These are phyloP conservation scores for Drosophila setosimentum DNA, from an alignment of 2,888 invertebrate species.

Conservation along the genomic window DNA sequence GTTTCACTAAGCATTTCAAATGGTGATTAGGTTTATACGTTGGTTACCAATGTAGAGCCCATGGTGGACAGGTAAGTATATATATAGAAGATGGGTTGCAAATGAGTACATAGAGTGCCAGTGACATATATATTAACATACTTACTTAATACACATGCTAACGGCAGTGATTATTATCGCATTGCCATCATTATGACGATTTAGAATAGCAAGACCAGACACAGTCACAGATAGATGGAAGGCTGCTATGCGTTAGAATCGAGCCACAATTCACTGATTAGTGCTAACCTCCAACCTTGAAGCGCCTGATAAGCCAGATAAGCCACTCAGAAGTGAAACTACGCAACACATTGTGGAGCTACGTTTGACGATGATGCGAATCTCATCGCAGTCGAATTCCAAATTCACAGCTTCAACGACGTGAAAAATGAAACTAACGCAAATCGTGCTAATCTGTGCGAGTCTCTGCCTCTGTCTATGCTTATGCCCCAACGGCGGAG, in stretches of 20 bases:
- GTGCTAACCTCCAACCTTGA: slow-evolving; percentile 45
- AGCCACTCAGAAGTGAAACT: slow-evolving; percentile 18
- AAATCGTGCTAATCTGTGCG: slow-evolving; percentile 16
- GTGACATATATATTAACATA: neutral
- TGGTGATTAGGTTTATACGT: neutral
- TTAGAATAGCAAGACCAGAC: slow-evolving; percentile 6
- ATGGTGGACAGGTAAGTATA: neutral
- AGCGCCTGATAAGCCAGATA: slow-evolving; percentile 33
- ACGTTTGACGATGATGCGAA: slow-evolving; percentile 24
- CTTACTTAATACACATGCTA: neutral
- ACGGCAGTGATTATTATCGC: slow-evolving; percentile 7
- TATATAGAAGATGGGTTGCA: neutral
- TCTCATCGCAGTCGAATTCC: slow-evolving; percentile 34
- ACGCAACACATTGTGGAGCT: slow-evolving; percentile 16
- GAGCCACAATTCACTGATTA: slow-evolving; percentile 36
- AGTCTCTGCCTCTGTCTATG: slow-evolving; percentile 26
- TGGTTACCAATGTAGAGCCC: neutral
- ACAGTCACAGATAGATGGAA: neutral
- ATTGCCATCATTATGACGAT: slow-evolving; percentile 27
- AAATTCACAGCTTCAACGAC: slow-evolving; percentile 39
- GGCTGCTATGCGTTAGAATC: slow-evolving; percentile 3
- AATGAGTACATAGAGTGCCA: neutral
- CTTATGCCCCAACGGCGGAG: neutral
- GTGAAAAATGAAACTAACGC: slow-evolving; percentile 27
- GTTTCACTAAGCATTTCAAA: slow-evolving; percentile 10